These are phyloP conservation scores for Drosophila falleni DNA, from an alignment of 2,888 invertebrate species.

Conservation along the genomic window DNA sequence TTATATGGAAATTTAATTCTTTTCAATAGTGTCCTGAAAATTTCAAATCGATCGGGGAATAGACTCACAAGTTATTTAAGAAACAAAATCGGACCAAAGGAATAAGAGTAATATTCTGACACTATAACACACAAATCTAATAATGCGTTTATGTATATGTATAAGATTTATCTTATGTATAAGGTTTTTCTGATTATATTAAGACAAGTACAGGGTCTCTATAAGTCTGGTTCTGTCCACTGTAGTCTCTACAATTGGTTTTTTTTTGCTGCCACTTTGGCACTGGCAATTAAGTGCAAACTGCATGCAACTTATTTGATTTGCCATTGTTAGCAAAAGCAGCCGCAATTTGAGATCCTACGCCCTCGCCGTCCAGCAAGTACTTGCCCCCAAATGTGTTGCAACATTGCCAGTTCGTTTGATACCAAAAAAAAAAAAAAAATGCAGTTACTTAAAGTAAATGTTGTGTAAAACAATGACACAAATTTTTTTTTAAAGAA, in stretches of 20 bases:
- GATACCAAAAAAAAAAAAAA: background rate
- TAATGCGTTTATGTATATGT: too few species aligned
- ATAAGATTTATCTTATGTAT: too few species aligned
- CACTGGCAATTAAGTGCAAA: constrained; percentile 76
- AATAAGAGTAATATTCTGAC: background rate
- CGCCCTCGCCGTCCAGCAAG: background rate
- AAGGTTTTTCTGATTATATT: too few species aligned
- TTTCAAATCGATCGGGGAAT: background rate
- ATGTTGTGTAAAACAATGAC: constrained; percentile 9
- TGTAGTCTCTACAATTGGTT: background rate
- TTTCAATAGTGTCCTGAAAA: too few species aligned
- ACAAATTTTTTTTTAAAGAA: background rate
- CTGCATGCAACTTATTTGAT: constrained; percentile 72
- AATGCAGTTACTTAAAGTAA: constrained; percentile 22
- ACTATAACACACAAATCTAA: too few species aligned
- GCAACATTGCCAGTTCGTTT: constrained; percentile 19
- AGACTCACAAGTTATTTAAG: background rate
- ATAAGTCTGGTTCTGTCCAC: background rate
- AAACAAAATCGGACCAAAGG: background rate
- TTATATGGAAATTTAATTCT: too few species aligned
- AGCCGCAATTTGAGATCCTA: constrained; percentile 51
- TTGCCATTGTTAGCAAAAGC: constrained; percentile 68
- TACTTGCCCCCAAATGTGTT: constrained; percentile 3
- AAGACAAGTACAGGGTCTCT: background rate
- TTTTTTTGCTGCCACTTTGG: constrained; percentile 72